Evolutionary conservation across 1,140 invertebrate genomes (phyloP).

Genomic region (Zaprionus inermis): DNA sequence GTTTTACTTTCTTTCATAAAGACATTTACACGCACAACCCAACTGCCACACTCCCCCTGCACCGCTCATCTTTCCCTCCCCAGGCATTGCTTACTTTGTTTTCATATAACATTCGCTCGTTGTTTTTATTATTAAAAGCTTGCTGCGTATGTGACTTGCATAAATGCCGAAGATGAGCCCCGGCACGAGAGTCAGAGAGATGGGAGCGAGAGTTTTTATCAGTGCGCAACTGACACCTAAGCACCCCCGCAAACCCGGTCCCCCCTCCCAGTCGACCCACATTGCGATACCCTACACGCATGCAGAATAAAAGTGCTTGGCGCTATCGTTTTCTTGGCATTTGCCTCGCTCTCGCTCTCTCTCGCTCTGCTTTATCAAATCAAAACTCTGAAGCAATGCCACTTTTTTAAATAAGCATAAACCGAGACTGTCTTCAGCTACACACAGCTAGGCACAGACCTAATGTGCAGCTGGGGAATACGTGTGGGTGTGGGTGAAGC

Average conservation of each 20-base stretch:
- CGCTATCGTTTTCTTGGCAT: constrained; percentile 55
- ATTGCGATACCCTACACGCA: background rate
- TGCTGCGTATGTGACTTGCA: constrained; percentile 79
- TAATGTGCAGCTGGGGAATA: constrained; percentile 79
- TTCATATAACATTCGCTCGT: constrained; percentile 75
- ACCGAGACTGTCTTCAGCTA: constrained; percentile 39
- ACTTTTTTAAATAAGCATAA: constrained; percentile 83
- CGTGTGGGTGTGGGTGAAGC: background rate
- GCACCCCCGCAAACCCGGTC: constrained; percentile 6
- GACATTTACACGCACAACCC: constrained; percentile 71
- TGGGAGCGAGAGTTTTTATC: constrained; percentile 51
- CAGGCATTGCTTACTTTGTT: constrained; percentile 67
- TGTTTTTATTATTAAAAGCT: constrained; percentile 83
- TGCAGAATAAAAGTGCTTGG: constrained; percentile 4
- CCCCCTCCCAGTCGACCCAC: background rate
- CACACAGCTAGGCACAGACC: constrained; percentile 18
- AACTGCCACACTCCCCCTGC: constrained; percentile 28
- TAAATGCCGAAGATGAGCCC: constrained; percentile 51
- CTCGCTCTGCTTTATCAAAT: constrained; percentile 69
- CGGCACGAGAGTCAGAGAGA: background rate
- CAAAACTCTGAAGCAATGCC: constrained; percentile 71
- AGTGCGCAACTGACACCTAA: constrained; percentile 55
- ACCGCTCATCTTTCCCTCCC: too few species aligned
- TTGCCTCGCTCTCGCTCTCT: constrained; percentile 20
- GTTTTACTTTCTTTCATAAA: constrained; percentile 30